Conservation (phyloP, 2,888 invertebrate genomes). For the Cantharis flavilabris region DNA sequence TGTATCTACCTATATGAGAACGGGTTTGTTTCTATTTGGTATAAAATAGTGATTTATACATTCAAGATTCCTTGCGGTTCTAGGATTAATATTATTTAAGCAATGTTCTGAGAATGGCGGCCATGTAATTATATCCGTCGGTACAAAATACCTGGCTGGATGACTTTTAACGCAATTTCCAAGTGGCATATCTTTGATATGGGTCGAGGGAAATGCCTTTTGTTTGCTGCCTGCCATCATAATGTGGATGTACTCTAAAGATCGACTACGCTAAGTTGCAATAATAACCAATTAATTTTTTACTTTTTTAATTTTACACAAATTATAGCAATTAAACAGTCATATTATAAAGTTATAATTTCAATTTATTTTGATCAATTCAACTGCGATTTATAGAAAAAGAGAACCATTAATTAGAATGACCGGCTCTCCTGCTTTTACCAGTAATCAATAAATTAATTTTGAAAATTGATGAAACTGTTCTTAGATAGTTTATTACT, state of each 20-base stretch:
- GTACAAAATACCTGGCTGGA: conserved; percentile 51
- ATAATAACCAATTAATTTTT: neutral
- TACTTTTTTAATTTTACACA: neutral
- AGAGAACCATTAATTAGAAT: neutral
- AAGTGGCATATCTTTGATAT: conserved; percentile 56
- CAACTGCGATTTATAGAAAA: neutral
- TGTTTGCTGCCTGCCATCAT: conserved; percentile 48
- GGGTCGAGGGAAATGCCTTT: conserved; percentile 54
- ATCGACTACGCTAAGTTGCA: conserved; percentile 21
- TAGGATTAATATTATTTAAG: conserved; percentile 33
- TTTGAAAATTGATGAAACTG: no score
- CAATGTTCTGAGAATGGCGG: conserved; percentile 49
- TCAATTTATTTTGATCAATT: neutral
- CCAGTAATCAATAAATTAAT: no score
- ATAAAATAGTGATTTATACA: conserved; percentile 29
- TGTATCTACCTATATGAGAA: neutral
- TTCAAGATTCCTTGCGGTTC: conserved; percentile 30
- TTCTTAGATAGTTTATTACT: no score
- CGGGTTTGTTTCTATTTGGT: conserved; percentile 17
- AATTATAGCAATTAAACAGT: neutral
- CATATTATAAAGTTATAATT: neutral
- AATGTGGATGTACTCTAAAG: conserved; percentile 39
- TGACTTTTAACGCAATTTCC: conserved; percentile 57
- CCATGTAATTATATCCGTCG: conserved; percentile 52
- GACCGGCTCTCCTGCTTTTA: no score